Base-by-base conservation (phyloP, 2,797 vertebrate species). In the Phataginus tricuspis region DNA sequence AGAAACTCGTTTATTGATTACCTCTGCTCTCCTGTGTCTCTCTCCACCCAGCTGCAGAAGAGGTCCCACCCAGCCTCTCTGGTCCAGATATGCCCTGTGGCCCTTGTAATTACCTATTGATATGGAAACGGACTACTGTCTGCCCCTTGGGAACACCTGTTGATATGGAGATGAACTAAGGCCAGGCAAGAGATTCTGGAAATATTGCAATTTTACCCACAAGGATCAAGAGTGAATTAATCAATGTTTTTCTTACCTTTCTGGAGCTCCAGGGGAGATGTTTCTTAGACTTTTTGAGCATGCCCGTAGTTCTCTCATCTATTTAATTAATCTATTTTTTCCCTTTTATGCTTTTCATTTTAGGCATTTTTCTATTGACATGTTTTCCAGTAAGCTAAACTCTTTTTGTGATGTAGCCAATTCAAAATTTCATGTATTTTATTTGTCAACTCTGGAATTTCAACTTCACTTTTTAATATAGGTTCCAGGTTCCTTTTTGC, bases 251-350 rank as follows among this genome's bases (percentile, higher is more conserved):
- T 68, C 15, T 68, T 86, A 0, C 13, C 3, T 75, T 71, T 51
- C 45, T 55, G 5, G 4, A 9, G 4, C 5, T 37, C 15, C 1
- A 13, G 5, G 4, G 21, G 10, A 74, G 13, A 71, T 42, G 1
- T 42, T 69, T 61, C 34, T 92, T 57, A 78, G 59, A 69, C 69
- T n/a, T 75, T 34, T 16, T 66, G 7, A 88, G 23, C 25, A 78
- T 45, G 3, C 2, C 3, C 11, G 15, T 13, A 78, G 0, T 61
- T 86, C 82, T 90, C 13, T 49, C 51, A 51, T 13, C 12, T 77
- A 59, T 49, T 72, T 51, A 34, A 49, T 21, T 57, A 51, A 57
- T 59, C 12, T 19, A 45, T 64, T 59, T 80, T 51, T 12, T 15
- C 27, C 4, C 37, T 25, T 51, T 9, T 39, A 4, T 49, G 31